Percentiles rank a stretch among this genome's conserved stretches.
phyloP scores from a whole-genome alignment of 2,888 invertebrate genomes.

The Carabus problematicus region DNA sequence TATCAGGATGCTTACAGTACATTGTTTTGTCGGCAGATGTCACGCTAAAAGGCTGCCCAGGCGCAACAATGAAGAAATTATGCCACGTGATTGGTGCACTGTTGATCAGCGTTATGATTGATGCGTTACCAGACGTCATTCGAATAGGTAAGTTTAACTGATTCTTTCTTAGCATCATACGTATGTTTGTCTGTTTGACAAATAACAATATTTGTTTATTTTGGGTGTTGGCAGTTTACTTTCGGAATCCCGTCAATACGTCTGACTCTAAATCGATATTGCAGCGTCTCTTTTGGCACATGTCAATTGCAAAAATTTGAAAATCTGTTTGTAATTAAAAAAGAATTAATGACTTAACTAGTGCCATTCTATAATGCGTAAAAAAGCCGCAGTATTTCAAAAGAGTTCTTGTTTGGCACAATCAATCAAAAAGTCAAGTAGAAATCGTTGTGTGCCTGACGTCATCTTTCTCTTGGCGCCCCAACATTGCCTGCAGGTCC shows the following conservation, averaged over 20 bases:
- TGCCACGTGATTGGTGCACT: constrained; percentile 24
- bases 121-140: constrained; percentile 61
- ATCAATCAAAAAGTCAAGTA: constrained; percentile 32
- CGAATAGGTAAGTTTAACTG: constrained; percentile 60
- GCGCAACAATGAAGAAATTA: constrained; percentile 25
- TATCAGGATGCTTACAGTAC: not conserved
- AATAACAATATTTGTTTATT: too few relatives aligned
- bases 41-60: constrained; percentile 10
- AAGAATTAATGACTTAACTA: too few relatives aligned
- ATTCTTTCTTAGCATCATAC: too few relatives aligned
- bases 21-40: constrained; percentile 37
- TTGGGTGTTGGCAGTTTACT: too few relatives aligned
- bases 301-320: not conserved
- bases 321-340: not conserved
- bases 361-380: not conserved
- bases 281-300: too few relatives aligned
- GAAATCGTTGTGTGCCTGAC: not conserved
- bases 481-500: not conserved
- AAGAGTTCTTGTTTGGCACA: constrained; percentile 9
- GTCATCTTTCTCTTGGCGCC: constrained; percentile 4
- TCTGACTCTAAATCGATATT: too few relatives aligned
- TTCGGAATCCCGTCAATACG: too few relatives aligned
- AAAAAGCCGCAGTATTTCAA: not conserved
- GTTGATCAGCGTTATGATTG: constrained; percentile 19
- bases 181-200: too few relatives aligned